Conservation (phyloP, 2,888 invertebrate genomes). For the Eupsilia transversa region DNA sequence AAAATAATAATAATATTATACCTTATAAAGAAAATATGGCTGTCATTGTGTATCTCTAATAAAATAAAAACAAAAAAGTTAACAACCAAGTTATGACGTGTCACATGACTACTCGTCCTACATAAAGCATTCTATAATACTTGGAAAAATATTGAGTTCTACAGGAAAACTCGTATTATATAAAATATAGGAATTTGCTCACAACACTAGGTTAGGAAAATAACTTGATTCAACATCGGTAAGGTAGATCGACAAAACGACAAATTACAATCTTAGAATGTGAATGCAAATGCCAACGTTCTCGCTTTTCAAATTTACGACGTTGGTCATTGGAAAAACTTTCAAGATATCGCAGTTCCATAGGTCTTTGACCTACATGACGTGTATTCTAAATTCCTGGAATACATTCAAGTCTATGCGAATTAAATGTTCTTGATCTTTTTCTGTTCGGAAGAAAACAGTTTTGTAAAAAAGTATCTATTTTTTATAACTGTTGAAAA, state of each 20-base stretch:
- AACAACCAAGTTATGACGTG: no score
- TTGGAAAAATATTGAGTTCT: conserved; percentile 14
- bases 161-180: conserved; percentile 29
- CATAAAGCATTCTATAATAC: conserved; percentile 2
- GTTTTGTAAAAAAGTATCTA: background rate
- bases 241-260: background rate
- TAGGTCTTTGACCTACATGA: conserved; percentile 56
- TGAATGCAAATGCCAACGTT: conserved; percentile 29
- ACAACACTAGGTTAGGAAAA: background rate
- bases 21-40: no score
- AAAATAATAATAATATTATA: no score
- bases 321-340: conserved; percentile 23
- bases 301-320: conserved; percentile 12
- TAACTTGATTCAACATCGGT: background rate
- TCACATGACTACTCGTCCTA: background rate
- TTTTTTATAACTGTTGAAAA: background rate
- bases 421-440: conserved; percentile 9
- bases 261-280: conserved; percentile 14
- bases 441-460: background rate
- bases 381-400: conserved; percentile 37
- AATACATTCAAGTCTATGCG: conserved; percentile 15
- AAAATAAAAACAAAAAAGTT: no score
- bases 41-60: no score
- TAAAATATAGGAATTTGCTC: conserved; percentile 13
- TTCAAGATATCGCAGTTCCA: conserved; percentile 16